Base-by-base conservation (phyloP, 2,888 invertebrate genomes). In the Drosophila lacicola region DNA sequence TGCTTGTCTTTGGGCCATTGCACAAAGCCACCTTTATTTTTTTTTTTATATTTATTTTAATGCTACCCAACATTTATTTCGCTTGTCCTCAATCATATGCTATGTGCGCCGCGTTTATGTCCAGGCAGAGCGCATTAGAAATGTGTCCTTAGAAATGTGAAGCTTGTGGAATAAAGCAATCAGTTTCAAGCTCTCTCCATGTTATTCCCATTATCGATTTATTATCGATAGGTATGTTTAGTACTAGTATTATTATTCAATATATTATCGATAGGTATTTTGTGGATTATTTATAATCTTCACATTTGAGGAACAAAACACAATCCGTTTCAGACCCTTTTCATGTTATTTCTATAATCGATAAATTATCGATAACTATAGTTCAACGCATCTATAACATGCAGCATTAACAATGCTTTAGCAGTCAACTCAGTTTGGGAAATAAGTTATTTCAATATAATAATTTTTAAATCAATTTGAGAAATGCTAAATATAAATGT, bases 51-150 rank as follows among this genome's bases (percentile, higher is more conserved):
- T 29, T 29, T 29, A 29, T 29, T 29, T 47, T 46, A 42, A 55
- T 61, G 66, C 54, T 34, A 8, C 42, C 39, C 47, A 39, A 51
- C 56, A 69, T 69, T 73, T 78, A 51, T 74, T 74, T 78, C 47
- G 42, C 56, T 54, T 60, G 56, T 54, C 44, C 54, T 36, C 45
- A 45, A 66, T 49, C 47, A 47, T 47, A 46, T 69, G 39, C 37
- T 63, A 9, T 44, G 9, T n/a, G 42, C 21, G 29, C 44, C 21
- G 41, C 47, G 4, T 2, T 34, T 8, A 34, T 34, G 29, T 21
- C 34, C 39, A 17, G 9, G 37, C n/a, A 13, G 64, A 55, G 66
- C 2, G 49, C 36, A 54, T 56, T 36, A 21, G 25, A 34, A 50
- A 36, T 33, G 9, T 36, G 29, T 10, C 6, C 25, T 19, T 29